Percentiles rank a stretch among this genome's conserved stretches.
Evolutionary conservation across 2,797 vertebrate species (phyloP).

Genomic region (Vespertilio murinus): DNA sequence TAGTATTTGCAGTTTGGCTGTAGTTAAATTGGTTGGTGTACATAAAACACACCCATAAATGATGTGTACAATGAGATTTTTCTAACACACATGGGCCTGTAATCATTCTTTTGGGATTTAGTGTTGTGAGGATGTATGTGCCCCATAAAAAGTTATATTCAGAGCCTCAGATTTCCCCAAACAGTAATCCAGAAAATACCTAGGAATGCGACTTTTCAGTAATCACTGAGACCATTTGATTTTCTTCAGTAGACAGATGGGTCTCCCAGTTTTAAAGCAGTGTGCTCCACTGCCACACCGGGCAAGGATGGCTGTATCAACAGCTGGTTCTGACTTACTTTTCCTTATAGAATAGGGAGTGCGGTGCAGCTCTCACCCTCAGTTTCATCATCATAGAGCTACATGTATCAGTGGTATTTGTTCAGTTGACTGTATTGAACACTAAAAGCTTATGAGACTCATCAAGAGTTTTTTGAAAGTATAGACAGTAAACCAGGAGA

Average conservation of each 20-base stretch:
- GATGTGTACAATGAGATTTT: not conserved
- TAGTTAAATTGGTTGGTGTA: slow-evolving; percentile 35
- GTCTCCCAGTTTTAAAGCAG: not conserved
- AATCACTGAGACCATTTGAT: not conserved
- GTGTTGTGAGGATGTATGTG: not conserved
- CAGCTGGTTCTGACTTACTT: slow-evolving; percentile 3
- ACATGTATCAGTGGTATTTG: slow-evolving; percentile 33
- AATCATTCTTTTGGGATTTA: slow-evolving; percentile 6
- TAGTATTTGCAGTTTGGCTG: slow-evolving; percentile 12
- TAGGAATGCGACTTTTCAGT: not conserved
- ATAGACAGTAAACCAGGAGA: not conserved
- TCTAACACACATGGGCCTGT: not conserved
- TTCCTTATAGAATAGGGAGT: slow-evolving; percentile 3
- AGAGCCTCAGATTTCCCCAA: not conserved
- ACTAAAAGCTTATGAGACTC: slow-evolving; percentile 46
- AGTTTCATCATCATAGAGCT: not conserved
- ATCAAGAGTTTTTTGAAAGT: not conserved
- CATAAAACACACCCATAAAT: slow-evolving; percentile 9
- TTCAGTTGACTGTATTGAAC: not conserved
- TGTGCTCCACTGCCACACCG: not conserved
- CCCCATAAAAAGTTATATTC: not conserved
- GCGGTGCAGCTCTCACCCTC: not conserved
- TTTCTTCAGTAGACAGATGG: not conserved
- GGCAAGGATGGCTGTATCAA: not conserved
- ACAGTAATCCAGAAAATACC: not conserved